phyloP scores from a whole-genome alignment of 2,797 vertebrate species.

The Acrossocheilus wenchowensis region DNA sequence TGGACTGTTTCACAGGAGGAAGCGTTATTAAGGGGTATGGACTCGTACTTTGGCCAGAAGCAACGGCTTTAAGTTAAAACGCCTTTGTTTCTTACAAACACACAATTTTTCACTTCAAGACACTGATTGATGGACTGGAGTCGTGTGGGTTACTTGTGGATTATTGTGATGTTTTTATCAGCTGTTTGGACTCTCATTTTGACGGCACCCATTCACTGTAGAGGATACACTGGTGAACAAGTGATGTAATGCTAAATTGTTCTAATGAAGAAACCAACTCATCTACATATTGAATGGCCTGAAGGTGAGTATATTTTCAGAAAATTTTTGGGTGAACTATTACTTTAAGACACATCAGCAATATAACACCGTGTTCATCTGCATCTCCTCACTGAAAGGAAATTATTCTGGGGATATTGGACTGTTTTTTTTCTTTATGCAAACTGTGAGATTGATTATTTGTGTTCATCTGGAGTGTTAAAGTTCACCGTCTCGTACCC shows the following conservation, averaged over 20 bases:
- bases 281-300: too few species aligned
- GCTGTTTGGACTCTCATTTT: background rate
- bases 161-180: background rate
- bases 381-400: background rate
- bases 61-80: background rate
- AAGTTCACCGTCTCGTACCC: slow-evolving; percentile 74
- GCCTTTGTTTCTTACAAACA: background rate
- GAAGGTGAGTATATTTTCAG: too few species aligned
- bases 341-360: too few species aligned
- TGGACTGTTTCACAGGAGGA: too few species aligned
- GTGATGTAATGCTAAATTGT: background rate
- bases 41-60: background rate
- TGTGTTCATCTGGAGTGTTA: background rate
- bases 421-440: background rate
- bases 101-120: background rate
- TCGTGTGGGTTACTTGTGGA: background rate
- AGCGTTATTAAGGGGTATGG: background rate
- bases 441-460: background rate
- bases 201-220: background rate
- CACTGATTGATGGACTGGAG: background rate
- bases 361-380: background rate
- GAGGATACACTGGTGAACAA: background rate
- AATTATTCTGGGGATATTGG: background rate
- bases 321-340: too few species aligned
- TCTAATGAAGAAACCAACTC: background rate